Evolutionary conservation across 2,888 invertebrate genomes (phyloP), one percentile per base, ranked within the genome.

Genomic region (Lycocerus yunnanus): DNA sequence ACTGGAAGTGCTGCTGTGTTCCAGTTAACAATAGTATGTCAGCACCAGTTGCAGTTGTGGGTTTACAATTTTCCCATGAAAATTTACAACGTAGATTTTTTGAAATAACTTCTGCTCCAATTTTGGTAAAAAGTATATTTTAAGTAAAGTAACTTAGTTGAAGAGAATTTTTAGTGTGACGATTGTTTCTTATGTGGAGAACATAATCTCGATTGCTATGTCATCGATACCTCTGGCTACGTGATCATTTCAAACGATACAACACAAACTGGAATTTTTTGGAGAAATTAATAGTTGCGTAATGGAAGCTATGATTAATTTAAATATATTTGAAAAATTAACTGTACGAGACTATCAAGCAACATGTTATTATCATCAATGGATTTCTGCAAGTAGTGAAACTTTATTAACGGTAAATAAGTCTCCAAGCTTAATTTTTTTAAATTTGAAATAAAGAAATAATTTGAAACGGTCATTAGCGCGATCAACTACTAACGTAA

Each of bases 211-310:
- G 92, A 93, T 78, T 98, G 97, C 84, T 97, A 94, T 85, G 89
- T 98, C n/a, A 89, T 98, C 60, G 98, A 98, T 85, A 95, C 94
- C 85, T 96, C 96, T 82, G 98, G 97, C 0, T 98, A 96, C 85
- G 90, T 97, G 8, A 90, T 97, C 1, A 88, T 95, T 10, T 92
- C 95, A 0, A 90, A 92, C 80, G 88, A 91, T 15, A 87, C 89
- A 43, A 88, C 90, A 58, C 89, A 94, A 68, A 93, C 93, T 0
- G 97, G 97, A 0, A 80, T 97, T 98, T 88, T 96, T 97, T 85
- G 97, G 97, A 0, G 93, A 93, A 77, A 88, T 95, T 20, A 92
- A 95, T 80, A 93, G 93, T 11, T 91, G 93, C 43, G 91, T 97
- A 2, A 91, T 97, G 91, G 90, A 92, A 71, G 90, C 92, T 0